Conservation (phyloP, 2,113 vertebrate genomes). For the Motacilla alba region DNA sequence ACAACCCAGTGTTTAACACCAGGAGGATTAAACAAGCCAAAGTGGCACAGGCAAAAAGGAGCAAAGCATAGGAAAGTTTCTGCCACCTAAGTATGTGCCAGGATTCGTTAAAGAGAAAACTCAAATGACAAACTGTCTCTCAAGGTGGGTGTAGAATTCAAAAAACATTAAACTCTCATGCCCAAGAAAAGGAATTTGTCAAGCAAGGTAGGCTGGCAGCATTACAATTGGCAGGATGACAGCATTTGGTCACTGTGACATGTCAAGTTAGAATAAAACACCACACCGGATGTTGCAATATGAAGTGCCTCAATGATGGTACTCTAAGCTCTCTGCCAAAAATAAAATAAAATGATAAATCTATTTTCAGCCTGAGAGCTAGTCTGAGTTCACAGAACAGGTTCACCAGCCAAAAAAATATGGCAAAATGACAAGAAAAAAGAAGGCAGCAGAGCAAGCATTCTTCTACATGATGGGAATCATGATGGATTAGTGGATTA, state of each 20-base stretch:
- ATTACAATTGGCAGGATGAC: not conserved
- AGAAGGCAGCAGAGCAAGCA: not conserved
- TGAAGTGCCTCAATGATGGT: not conserved
- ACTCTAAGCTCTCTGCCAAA: not conserved
- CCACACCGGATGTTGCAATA: not conserved
- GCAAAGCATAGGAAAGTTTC: not conserved
- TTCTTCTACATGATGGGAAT: not conserved
- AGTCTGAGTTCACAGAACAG: not conserved
- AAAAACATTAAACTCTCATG: not conserved
- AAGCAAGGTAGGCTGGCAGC: not conserved
- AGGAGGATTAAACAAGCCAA: not conserved
- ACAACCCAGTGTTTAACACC: not conserved
- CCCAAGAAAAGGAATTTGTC: not conserved
- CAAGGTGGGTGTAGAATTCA: not conserved
- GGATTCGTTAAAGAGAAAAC: not conserved
- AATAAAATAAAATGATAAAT: constrained; percentile 4
- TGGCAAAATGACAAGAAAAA: not conserved
- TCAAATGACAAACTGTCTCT: not conserved
- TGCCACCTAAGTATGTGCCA: not conserved
- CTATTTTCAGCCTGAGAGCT: not conserved
- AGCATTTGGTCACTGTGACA: not conserved
- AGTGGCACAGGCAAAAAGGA: not conserved
- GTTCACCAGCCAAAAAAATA: constrained; percentile 8
- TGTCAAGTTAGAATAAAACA: not conserved
- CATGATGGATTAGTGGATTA: constrained; percentile 2